These are phyloP conservation scores for Pachypanchax playfairii DNA, from an alignment of 2,113 vertebrate genomes.

Conservation along the genomic window DNA sequence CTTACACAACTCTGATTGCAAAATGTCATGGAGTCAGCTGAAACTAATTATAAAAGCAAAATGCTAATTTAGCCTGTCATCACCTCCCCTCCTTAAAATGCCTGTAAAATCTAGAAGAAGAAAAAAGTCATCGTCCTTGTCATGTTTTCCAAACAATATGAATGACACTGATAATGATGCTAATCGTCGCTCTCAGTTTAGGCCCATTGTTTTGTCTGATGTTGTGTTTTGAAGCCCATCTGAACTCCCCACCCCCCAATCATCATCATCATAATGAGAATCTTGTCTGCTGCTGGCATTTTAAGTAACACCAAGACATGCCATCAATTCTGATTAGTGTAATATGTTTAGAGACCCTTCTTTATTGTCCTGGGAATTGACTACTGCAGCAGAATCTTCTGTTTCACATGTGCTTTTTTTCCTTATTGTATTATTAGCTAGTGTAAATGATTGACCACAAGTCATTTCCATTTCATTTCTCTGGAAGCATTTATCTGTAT, in stretches of 20 bases:
- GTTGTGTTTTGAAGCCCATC: conserved; percentile 63
- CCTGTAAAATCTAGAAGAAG: conserved; percentile 10
- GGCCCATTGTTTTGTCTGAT: conserved; percentile 65
- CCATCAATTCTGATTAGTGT: conserved; percentile 69
- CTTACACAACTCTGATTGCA: conserved; percentile 19
- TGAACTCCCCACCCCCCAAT: conserved; percentile 56
- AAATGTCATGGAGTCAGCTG: too few species aligned
- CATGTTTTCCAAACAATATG: conserved; percentile 57
- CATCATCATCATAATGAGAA: conserved; percentile 74
- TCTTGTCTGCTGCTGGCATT: conserved; percentile 68
- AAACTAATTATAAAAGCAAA: conserved; percentile 38
- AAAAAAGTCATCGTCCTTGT: conserved; percentile 48
- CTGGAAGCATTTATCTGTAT: conserved; percentile 34
- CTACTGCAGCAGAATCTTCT: conserved; percentile 34
- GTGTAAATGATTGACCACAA: conserved; percentile 34
- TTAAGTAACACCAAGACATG: conserved; percentile 69
- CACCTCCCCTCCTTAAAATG: conserved; percentile 19
- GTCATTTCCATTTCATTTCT: conserved; percentile 36
- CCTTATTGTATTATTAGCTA: conserved; percentile 35
- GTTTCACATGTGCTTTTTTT: conserved; percentile 24
- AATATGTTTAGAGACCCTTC: conserved; percentile 55
- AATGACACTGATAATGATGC: conserved; percentile 63
- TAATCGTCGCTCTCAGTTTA: conserved; percentile 63
- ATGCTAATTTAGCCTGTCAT: conserved; percentile 22
- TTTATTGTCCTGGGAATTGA: conserved; percentile 46